Conservation (phyloP, 2,797 vertebrate species). For the Acropternis orthonyx region DNA sequence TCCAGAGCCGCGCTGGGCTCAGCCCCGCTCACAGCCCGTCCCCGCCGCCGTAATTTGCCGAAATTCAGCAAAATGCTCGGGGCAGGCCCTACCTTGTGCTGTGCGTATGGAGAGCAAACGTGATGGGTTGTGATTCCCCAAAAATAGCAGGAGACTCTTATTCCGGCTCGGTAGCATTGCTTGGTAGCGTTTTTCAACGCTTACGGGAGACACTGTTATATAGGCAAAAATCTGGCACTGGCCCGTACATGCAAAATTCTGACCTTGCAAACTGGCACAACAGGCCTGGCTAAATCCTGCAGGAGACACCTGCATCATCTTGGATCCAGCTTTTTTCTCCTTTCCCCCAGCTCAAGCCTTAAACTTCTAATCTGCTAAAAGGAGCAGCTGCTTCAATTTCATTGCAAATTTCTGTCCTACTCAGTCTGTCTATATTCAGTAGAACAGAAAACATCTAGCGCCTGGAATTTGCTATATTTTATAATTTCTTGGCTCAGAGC, state of each 20-base stretch:
- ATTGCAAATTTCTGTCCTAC: not conserved
- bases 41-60: not conserved
- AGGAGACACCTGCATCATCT: not conserved
- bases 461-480: not conserved
- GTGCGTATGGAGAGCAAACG: not conserved
- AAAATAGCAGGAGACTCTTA: not conserved
- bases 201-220: not conserved
- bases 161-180: not conserved
- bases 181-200: not conserved
- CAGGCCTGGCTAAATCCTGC: not conserved
- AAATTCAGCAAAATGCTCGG: accelerated
- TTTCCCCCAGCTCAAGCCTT: not conserved
- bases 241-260: not conserved
- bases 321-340: not conserved
- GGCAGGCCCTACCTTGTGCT: not conserved
- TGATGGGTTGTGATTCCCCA: not conserved
- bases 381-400: not conserved
- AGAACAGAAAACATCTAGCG: not conserved
- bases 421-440: not conserved
- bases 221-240: not conserved
- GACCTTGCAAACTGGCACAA: not conserved
- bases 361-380: not conserved
- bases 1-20: too few relatives aligned
- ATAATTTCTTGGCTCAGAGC: not conserved
- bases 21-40: not conserved